Evolutionary conservation across 1,140 invertebrate species (phyloP).

Genomic region (Ips nitidus): DNA sequence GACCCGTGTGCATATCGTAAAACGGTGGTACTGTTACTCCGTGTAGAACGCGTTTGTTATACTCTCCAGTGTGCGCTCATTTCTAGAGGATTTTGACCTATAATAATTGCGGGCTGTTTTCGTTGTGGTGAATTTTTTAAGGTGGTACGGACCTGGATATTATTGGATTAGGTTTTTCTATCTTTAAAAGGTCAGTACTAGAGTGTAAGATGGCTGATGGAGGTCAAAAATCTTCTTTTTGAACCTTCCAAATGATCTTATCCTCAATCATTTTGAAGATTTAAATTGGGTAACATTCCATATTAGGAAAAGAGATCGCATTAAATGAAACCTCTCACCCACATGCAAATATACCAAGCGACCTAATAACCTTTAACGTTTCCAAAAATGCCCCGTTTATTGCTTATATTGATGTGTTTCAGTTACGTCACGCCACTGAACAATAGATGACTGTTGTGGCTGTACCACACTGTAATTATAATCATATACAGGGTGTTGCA

Average conservation of each 20-base stretch:
- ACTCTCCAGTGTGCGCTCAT: slow-evolving; percentile 14
- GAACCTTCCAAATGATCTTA: no score
- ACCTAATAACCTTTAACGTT: background rate
- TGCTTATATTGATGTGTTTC: no score
- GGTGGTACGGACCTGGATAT: slow-evolving; percentile 24
- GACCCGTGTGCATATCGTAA: background rate
- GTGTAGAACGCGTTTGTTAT: slow-evolving; percentile 1
- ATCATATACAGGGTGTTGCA: no score
- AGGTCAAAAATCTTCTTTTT: no score
- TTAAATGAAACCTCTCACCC: no score
- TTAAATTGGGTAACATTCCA: no score
- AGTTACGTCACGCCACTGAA: no score
- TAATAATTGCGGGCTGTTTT: slow-evolving; percentile 5
- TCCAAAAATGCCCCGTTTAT: background rate
- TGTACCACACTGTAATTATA: no score
- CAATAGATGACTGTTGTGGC: no score
- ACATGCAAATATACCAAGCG: background rate
- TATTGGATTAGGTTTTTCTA: background rate
- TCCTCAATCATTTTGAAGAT: no score
- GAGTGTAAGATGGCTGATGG: background rate
- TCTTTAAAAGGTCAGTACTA: slow-evolving; percentile 10
- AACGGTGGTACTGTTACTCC: slow-evolving; percentile 28
- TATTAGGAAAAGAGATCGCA: no score
- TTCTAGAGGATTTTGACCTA: slow-evolving; percentile 22
- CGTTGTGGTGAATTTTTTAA: slow-evolving; percentile 10